These are phyloP conservation scores for Zelleria hepariella DNA, from an alignment of 2,888 invertebrate genomes.

Conservation along the genomic window DNA sequence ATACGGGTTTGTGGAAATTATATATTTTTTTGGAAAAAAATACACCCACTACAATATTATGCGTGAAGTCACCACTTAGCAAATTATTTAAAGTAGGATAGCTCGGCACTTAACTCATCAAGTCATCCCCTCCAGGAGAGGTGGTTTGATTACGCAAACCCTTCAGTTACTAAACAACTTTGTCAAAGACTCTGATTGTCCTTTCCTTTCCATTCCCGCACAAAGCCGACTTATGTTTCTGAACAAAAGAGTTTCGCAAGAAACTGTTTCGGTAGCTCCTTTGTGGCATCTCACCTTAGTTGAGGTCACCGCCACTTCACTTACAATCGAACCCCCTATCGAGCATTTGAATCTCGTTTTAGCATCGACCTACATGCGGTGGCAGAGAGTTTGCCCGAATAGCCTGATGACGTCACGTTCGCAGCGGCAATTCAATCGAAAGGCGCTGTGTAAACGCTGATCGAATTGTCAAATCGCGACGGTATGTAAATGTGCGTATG, in stretches of 20 bases:
- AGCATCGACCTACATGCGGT: not conserved
- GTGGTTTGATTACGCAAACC: no score
- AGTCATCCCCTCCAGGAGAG: no score
- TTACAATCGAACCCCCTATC: not conserved
- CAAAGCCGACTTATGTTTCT: not conserved
- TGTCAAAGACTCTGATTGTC: not conserved
- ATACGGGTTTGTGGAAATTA: no score
- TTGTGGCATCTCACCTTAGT: not conserved
- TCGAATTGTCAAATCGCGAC: not conserved
- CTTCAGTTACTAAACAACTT: not conserved
- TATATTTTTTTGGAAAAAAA: no score
- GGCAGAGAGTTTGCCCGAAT: not conserved
- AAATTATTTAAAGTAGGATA: no score
- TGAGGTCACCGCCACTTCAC: not conserved
- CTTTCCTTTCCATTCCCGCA: not conserved
- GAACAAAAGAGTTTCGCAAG: not conserved
- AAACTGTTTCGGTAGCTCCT: not conserved
- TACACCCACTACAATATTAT: no score
- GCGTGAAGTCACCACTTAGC: no score
- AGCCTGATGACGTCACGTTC: not conserved
- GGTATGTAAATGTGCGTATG: not conserved
- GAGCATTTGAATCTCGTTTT: not conserved
- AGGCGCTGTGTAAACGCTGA: not conserved
- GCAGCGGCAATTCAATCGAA: not conserved
- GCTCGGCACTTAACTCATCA: no score